phyloP scores from a whole-genome alignment of 2,113 vertebrate genomes.

The Brachyistius frenatus region DNA sequence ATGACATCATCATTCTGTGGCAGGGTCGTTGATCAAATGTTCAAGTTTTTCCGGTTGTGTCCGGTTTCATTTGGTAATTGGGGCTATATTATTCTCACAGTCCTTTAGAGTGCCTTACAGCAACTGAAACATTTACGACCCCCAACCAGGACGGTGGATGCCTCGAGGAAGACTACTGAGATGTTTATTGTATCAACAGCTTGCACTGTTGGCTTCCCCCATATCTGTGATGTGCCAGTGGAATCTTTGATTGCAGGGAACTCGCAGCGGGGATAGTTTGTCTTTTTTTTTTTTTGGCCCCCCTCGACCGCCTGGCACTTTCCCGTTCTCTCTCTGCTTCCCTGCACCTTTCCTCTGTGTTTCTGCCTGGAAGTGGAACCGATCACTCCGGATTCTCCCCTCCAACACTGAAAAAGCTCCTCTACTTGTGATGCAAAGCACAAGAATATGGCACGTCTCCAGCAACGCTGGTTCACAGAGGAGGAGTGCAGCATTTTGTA shows the following conservation, averaged over 20 bases:
- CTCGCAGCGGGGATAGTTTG: constrained; percentile 33
- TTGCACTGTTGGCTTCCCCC: constrained; percentile 59
- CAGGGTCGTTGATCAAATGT: neutral
- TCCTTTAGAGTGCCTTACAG: constrained; percentile 84
- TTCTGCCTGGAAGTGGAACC: constrained; percentile 58
- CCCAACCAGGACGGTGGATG: constrained; percentile 82
- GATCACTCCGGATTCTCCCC: constrained; percentile 60
- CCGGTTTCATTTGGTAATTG: neutral
- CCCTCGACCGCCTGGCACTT: constrained; percentile 14
- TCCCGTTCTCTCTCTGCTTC: constrained; percentile 29
- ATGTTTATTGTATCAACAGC: constrained; percentile 81
- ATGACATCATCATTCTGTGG: constrained; percentile 80
- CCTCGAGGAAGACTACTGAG: constrained; percentile 68
- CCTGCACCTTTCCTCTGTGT: constrained; percentile 49
- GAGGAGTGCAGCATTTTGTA: constrained; percentile 64
- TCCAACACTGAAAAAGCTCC: constrained; percentile 44
- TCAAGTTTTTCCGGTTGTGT: neutral
- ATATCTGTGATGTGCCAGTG: constrained; percentile 29
- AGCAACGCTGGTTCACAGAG: constrained; percentile 55
- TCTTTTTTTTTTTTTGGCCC: constrained; percentile 35
- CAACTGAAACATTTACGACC: constrained; percentile 85
- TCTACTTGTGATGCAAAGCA: constrained; percentile 71
- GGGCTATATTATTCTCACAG: constrained; percentile 6
- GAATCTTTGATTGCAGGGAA: constrained; percentile 40
- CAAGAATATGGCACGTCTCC: constrained; percentile 72